These are phyloP conservation scores for Gryllus longicercus DNA, from an alignment of 2,888 invertebrate genomes.

Conservation along the genomic window DNA sequence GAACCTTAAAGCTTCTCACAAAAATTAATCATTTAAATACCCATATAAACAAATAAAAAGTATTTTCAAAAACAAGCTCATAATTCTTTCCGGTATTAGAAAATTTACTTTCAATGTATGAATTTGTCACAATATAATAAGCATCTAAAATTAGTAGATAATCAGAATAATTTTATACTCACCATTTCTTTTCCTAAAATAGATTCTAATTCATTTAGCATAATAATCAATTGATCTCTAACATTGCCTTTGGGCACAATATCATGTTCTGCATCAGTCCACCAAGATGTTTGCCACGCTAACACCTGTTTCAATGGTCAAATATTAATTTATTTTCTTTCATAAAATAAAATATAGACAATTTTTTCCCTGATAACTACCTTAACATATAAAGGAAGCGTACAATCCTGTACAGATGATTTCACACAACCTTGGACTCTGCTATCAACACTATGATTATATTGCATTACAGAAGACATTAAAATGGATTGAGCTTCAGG, in stretches of 20 bases:
- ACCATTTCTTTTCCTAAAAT: conserved; percentile 65
- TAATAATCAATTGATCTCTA: conserved; percentile 60
- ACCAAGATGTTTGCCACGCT: conserved; percentile 61
- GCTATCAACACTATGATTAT: conserved; percentile 60
- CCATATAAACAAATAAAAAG: no score
- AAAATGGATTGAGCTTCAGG: conserved; percentile 54
- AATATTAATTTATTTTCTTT: conserved; percentile 21
- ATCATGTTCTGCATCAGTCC: conserved; percentile 55
- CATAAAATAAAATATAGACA: not conserved
- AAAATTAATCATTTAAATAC: no score
- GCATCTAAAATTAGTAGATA: not conserved
- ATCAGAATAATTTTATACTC: conserved; percentile 47
- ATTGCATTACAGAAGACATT: conserved; percentile 56
- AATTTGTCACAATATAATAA: no score
- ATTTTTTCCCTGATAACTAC: conserved; percentile 45
- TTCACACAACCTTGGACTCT: conserved; percentile 57
- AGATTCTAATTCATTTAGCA: conserved; percentile 66
- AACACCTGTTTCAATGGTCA: conserved; percentile 48
- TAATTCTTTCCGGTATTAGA: not conserved
- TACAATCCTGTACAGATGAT: conserved; percentile 61
- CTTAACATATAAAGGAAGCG: conserved; percentile 67
- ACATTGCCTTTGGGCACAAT: conserved; percentile 56
- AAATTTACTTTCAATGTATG: no score
- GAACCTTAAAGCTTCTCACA: no score
- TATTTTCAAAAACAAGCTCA: no score